Percentiles rank a stretch among this genome's conserved stretches.
phyloP scores from a whole-genome alignment of 2,888 invertebrate genomes.

The Drosophila affinis region DNA sequence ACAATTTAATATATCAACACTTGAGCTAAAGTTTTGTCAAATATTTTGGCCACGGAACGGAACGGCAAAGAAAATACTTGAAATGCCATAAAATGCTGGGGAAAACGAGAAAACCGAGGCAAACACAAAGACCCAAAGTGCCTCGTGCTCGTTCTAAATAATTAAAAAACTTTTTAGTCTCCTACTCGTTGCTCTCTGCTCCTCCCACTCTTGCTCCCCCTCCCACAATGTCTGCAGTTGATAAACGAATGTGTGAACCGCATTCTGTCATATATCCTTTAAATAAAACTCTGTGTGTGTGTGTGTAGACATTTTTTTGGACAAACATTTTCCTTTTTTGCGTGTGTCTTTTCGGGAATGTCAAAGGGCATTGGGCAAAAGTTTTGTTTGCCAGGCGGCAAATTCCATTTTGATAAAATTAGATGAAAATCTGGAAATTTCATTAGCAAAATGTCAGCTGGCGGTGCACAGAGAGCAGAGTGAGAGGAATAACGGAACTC shows the following conservation, averaged over 20 bases:
- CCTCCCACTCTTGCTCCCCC: neutral
- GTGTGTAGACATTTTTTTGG: conserved; percentile 8
- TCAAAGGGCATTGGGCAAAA: conserved; percentile 37
- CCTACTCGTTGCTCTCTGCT: neutral
- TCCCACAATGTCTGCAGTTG: conserved; percentile 28
- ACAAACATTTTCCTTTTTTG: conserved; percentile 9
- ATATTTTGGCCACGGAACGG: conserved; percentile 29
- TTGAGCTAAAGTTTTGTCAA: conserved; percentile 42
- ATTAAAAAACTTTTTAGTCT: conserved; percentile 46
- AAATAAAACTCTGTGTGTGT: neutral
- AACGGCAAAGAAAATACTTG: conserved; percentile 36
- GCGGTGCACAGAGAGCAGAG: neutral
- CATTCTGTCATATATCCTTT: conserved; percentile 27
- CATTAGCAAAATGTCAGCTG: conserved; percentile 60
- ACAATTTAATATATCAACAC: conserved; percentile 45
- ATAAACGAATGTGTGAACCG: conserved; percentile 44
- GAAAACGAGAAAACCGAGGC: conserved; percentile 21
- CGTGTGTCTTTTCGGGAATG: conserved; percentile 36
- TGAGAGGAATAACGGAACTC: conserved; percentile 7
- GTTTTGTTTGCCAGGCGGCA: conserved; percentile 41
- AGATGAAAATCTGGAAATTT: conserved; percentile 60
- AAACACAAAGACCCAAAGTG: conserved; percentile 34
- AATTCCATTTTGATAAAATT: conserved; percentile 53
- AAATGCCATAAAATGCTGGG: conserved; percentile 23
- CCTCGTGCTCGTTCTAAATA: conserved; percentile 37